Evolutionary conservation across 2,888 invertebrate genomes (phyloP).

Genomic region (Diarsia brunnea): DNA sequence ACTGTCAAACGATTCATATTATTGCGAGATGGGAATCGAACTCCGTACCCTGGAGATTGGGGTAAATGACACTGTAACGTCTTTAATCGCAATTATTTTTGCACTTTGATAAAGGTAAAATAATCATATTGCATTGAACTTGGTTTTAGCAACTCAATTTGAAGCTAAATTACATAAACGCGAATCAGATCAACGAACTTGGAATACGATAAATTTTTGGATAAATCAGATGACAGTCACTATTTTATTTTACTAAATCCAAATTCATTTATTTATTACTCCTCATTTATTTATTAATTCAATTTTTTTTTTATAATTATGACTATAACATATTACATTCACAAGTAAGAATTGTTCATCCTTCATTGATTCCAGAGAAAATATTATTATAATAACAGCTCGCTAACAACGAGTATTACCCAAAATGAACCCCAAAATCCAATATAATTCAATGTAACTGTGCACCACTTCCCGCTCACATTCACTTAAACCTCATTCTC

Average conservation of each 20-base stretch:
- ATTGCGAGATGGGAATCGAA: constrained; percentile 39
- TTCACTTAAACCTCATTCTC: constrained; percentile 23
- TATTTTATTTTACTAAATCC: too few species aligned
- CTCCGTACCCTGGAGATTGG: not conserved
- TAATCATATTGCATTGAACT: not conserved
- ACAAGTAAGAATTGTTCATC: not conserved
- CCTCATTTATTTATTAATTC: too few species aligned
- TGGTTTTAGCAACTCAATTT: not conserved
- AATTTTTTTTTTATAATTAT: too few species aligned
- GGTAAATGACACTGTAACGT: constrained; percentile 26
- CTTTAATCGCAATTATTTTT: not conserved
- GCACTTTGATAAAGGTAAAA: constrained; percentile 8
- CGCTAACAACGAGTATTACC: not conserved
- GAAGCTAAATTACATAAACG: too few species aligned
- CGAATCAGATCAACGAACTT: not conserved
- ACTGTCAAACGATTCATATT: constrained; percentile 38
- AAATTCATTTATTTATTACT: too few species aligned
- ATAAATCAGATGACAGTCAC: too few species aligned
- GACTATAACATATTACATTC: not conserved
- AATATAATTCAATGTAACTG: constrained; percentile 16
- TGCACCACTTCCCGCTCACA: constrained; percentile 25
- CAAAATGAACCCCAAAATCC: constrained; percentile 2
- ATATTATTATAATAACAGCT: not conserved
- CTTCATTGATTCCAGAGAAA: not conserved
- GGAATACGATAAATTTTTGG: too few species aligned